phyloP scores from a whole-genome alignment of 1,140 invertebrate genomes.

The Drosophila pallidifrons region DNA sequence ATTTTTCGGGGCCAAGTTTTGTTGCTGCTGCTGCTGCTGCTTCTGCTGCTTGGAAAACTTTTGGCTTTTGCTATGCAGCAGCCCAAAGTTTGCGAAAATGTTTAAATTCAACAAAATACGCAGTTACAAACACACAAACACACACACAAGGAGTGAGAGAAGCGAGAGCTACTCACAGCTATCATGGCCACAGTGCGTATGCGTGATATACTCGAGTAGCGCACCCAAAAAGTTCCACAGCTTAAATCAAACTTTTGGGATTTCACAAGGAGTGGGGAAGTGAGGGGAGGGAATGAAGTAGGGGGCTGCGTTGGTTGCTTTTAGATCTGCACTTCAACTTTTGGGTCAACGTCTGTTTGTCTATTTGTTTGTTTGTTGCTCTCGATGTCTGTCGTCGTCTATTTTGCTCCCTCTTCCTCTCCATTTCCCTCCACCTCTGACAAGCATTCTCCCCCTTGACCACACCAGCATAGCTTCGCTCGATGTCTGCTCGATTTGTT shows the following conservation, averaged over 20 bases:
- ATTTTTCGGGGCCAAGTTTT: slow-evolving; percentile 59
- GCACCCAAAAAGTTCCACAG: slow-evolving; percentile 74
- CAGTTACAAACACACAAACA: slow-evolving; percentile 28
- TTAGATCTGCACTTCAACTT: slow-evolving; percentile 81
- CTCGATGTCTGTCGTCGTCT: slow-evolving; percentile 61
- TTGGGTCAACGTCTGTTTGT: slow-evolving; percentile 82
- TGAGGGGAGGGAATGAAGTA: not conserved
- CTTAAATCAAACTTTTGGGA: slow-evolving; percentile 76
- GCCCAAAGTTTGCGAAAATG: slow-evolving; percentile 74
- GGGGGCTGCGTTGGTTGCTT: slow-evolving; percentile 47
- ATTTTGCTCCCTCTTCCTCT: not conserved
- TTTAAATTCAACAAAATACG: slow-evolving; percentile 71
- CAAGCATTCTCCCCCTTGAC: not conserved
- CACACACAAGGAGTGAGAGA: slow-evolving; percentile 17
- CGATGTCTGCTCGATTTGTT: slow-evolving; percentile 80
- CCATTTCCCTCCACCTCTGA: too few relatives aligned
- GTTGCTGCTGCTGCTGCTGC: slow-evolving; percentile 33
- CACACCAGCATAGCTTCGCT: slow-evolving; percentile 31
- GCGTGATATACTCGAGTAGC: slow-evolving; percentile 73
- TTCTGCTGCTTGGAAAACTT: slow-evolving; percentile 62
- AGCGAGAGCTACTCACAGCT: slow-evolving; percentile 42
- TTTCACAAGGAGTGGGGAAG: not conserved
- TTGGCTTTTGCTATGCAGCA: slow-evolving; percentile 70
- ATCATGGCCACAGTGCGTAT: slow-evolving; percentile 72
- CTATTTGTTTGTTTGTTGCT: slow-evolving; percentile 80